Evolutionary conservation across 2,113 vertebrate species (phyloP).

Genomic region (Bubo scandiacus): DNA sequence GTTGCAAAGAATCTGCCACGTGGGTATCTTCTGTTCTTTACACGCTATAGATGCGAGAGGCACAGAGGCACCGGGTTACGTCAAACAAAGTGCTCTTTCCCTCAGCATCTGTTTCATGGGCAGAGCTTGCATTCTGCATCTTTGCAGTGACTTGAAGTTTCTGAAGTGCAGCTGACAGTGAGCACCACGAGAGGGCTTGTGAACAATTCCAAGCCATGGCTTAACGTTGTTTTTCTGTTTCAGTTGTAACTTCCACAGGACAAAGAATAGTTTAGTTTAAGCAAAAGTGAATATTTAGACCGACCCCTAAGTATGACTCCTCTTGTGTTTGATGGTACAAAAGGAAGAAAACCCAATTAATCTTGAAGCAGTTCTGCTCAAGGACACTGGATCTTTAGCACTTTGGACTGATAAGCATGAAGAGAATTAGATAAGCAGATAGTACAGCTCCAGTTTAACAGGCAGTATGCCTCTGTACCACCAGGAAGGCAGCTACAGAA

Average conservation of each 20-base stretch:
- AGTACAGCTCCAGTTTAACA: not conserved
- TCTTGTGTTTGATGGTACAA: not conserved
- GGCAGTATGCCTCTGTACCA: not conserved
- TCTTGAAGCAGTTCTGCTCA: not conserved
- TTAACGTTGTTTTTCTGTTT: not conserved
- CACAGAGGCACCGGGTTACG: not conserved
- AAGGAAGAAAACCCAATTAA: not conserved
- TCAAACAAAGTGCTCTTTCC: not conserved
- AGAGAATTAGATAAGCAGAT: not conserved
- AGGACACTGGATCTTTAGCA: not conserved
- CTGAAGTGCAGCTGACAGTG: not conserved
- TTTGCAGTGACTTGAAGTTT: not conserved
- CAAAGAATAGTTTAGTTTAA: not conserved
- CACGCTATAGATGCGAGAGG: not conserved
- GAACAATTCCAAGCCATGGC: not conserved
- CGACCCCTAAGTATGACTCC: not conserved
- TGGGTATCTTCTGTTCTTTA: not conserved
- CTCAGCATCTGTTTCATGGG: not conserved
- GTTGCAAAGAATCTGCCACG: not conserved
- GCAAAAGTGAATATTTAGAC: not conserved
- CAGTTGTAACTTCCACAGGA: not conserved
- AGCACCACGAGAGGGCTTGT: conserved; percentile 3
- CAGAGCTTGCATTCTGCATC: not conserved
- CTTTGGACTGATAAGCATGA: not conserved
- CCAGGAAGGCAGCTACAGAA: not conserved